Evolutionary conservation across 2,888 invertebrate genomes (phyloP).

Genomic region (Octodonta nipae): DNA sequence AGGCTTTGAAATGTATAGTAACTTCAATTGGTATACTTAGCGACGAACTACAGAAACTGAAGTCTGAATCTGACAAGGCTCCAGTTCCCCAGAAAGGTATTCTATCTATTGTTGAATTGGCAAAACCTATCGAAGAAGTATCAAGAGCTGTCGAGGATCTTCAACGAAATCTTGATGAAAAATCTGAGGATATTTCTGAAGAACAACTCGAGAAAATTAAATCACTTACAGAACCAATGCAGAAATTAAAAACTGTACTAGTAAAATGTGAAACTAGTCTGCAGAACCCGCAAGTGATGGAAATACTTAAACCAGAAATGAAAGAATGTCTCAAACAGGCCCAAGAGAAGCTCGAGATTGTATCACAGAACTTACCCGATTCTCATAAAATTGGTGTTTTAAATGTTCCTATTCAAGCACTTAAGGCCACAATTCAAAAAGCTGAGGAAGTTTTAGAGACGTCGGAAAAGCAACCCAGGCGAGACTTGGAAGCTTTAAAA

Average conservation of each 20-base stretch:
- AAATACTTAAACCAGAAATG: constrained; percentile 8
- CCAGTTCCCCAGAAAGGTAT: constrained; percentile 10
- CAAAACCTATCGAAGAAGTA: constrained; percentile 8
- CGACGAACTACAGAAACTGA: constrained; percentile 10
- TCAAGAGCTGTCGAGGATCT: constrained; percentile 8
- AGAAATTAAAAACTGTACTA: constrained; percentile 9
- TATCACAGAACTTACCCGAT: constrained; percentile 5
- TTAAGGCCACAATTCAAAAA: constrained; percentile 8
- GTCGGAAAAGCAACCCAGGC: constrained; percentile 1
- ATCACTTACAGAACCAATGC: constrained; percentile 9
- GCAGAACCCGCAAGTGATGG: constrained; percentile 8
- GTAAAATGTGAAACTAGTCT: constrained; percentile 8
- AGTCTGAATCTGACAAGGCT: constrained; percentile 10
- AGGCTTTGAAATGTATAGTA: constrained; percentile 4
- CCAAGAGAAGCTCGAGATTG: constrained; percentile 12
- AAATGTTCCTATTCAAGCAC: constrained; percentile 8
- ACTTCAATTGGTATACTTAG: constrained; percentile 7
- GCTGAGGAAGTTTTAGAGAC: constrained; percentile 3
- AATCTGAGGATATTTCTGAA: constrained; percentile 2
- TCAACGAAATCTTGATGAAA: neutral
- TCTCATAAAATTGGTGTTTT: constrained; percentile 5
- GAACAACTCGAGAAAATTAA: constrained; percentile 9
- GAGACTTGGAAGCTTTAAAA: neutral
- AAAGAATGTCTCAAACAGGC: constrained; percentile 10
- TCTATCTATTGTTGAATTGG: constrained; percentile 12